Percentiles rank a stretch among this genome's conserved stretches.
These are phyloP conservation scores for Paramormyrops kingsleyae DNA, from an alignment of 2,113 vertebrate species.

Conservation along the genomic window DNA sequence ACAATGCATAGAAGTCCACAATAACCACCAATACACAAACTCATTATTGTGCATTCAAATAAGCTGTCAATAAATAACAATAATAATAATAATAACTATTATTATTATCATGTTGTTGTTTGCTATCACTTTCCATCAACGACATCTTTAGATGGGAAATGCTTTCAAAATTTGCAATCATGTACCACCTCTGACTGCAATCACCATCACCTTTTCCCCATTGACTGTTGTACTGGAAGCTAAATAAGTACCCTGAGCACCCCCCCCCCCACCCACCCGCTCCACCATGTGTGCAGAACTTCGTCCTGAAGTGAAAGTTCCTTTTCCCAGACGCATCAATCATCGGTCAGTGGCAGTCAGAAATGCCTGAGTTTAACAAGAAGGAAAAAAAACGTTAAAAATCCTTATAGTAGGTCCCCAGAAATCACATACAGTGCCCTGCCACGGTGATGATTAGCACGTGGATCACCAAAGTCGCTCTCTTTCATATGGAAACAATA, in stretches of 20 bases:
- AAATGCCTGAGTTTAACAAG: neutral
- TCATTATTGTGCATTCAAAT: neutral
- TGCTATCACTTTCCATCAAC: neutral
- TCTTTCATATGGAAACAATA: conserved; percentile 61
- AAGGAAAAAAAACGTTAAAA: neutral
- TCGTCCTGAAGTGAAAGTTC: neutral
- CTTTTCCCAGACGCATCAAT: neutral
- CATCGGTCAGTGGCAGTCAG: neutral
- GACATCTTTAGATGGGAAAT: neutral
- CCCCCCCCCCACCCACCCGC: neutral
- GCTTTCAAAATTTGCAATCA: neutral
- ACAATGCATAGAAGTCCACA: neutral
- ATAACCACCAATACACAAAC: neutral
- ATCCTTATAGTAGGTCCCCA: conserved; percentile 19
- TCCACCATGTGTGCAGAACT: neutral
- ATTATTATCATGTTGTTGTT: neutral
- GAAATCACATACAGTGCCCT: conserved; percentile 34
- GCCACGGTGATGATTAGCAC: neutral
- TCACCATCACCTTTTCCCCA: neutral
- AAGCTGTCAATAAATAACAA: neutral
- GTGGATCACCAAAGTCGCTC: conserved; percentile 46
- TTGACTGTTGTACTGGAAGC: neutral
- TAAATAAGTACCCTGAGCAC: neutral
- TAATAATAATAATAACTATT: neutral
- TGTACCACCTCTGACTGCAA: neutral